Evolutionary conservation across 2,797 vertebrate species (phyloP).

Genomic region (Cottoperca gobio): DNA sequence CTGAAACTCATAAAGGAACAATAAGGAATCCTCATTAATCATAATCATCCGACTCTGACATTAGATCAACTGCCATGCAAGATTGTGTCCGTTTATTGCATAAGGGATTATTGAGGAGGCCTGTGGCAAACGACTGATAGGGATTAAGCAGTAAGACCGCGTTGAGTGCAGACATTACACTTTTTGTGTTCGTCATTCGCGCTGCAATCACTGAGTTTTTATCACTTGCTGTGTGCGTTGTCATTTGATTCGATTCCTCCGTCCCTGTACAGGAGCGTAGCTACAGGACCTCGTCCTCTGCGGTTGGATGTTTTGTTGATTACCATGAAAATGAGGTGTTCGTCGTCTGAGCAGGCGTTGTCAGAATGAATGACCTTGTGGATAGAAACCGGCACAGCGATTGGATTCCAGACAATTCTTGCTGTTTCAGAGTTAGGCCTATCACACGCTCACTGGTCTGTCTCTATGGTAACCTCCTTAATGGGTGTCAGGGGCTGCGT

Average conservation of each 20-base stretch:
- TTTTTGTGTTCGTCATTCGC: slow-evolving; percentile 50
- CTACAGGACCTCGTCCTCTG: slow-evolving; percentile 55
- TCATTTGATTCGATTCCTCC: slow-evolving; percentile 48
- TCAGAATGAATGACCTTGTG: slow-evolving; percentile 82
- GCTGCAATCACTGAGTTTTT: slow-evolving; percentile 40
- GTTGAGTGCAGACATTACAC: slow-evolving; percentile 63
- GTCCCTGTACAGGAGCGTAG: slow-evolving; percentile 31
- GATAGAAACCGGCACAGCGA: slow-evolving; percentile 72
- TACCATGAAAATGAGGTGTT: slow-evolving; percentile 77
- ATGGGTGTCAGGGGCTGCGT: slow-evolving; percentile 79
- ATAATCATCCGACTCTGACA: slow-evolving; percentile 79
- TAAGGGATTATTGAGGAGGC: slow-evolving; percentile 79
- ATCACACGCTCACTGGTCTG: slow-evolving; percentile 82
- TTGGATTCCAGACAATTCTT: slow-evolving; percentile 84
- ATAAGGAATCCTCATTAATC: slow-evolving; percentile 85
- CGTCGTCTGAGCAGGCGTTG: slow-evolving; percentile 72
- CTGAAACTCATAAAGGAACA: slow-evolving; percentile 86
- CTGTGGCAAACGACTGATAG: slow-evolving; percentile 76
- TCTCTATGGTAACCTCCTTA: slow-evolving; percentile 88
- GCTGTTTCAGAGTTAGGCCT: slow-evolving; percentile 83
- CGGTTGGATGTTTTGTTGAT: slow-evolving; percentile 71
- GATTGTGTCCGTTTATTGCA: slow-evolving; percentile 81
- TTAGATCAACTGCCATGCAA: slow-evolving; percentile 80
- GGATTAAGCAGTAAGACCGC: slow-evolving; percentile 65
- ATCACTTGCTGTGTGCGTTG: slow-evolving; percentile 37